Percentiles rank a stretch among this genome's conserved stretches.
Evolutionary conservation across 1,140 invertebrate genomes (phyloP).

Genomic region (Drosophila ficusphila): DNA sequence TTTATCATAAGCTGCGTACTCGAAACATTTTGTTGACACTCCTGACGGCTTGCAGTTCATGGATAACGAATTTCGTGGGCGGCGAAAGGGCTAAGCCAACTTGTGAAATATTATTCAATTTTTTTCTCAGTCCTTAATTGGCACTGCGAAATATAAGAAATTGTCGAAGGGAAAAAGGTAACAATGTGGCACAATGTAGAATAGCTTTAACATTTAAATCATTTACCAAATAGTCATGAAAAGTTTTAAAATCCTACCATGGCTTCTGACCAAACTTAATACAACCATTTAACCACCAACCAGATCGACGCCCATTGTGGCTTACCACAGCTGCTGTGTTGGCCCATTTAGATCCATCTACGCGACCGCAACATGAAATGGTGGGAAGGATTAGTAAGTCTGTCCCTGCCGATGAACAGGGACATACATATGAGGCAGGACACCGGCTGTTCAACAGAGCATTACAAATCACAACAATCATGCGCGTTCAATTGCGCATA

Average conservation of each 20-base stretch:
- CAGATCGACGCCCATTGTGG: not conserved
- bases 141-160: not conserved
- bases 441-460: slow-evolving; percentile 12
- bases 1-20: slow-evolving; percentile 65
- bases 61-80: slow-evolving; percentile 42
- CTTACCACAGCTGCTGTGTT: slow-evolving; percentile 49
- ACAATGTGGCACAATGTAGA: too few relatives aligned
- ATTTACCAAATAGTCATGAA: too few relatives aligned
- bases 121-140: slow-evolving; percentile 4
- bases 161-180: too few relatives aligned
- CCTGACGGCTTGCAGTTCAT: slow-evolving; percentile 57
- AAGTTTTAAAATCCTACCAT: not conserved
- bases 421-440: not conserved
- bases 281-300: too few relatives aligned
- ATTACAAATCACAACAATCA: slow-evolving; percentile 76
- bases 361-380: not conserved
- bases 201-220: too few relatives aligned
- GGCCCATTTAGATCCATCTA: slow-evolving; percentile 31
- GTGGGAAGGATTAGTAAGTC: not conserved
- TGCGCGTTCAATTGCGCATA: slow-evolving; percentile 75
- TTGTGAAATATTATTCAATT: slow-evolving; percentile 18
- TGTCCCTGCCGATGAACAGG: not conserved
- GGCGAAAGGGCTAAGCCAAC: slow-evolving; percentile 18
- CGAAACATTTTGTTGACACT: slow-evolving; percentile 57
- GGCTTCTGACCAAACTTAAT: too few relatives aligned